A percentile compares a stretch with the other conserved stretches of the same genome.
Conservation (phyloP, 2,888 invertebrate species). For the Ochropleura plecta region DNA sequence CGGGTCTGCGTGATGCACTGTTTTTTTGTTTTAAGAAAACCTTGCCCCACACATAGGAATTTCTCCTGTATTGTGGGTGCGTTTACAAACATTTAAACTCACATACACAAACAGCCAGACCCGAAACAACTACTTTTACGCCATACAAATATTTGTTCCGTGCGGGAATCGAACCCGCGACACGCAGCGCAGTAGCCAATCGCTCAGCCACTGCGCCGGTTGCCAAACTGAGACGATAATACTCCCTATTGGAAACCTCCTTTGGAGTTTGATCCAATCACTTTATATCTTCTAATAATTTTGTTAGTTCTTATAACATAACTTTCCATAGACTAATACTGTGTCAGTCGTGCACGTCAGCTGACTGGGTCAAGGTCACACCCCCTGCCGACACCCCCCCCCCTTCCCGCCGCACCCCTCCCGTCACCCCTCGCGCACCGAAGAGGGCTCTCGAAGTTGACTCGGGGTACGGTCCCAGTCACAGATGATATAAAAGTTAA, state of each 20-base stretch:
- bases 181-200: too few species aligned
- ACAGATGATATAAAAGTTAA: neutral
- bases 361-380: constrained; percentile 54
- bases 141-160: too few species aligned
- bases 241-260: neutral
- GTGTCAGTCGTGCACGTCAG: constrained; percentile 35
- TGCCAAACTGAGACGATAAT: neutral
- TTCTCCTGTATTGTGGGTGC: too few species aligned
- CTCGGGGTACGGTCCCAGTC: constrained; percentile 26
- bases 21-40: too few species aligned
- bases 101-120: too few species aligned
- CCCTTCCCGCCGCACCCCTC: neutral
- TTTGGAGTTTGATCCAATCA: neutral
- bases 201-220: too few species aligned
- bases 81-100: too few species aligned
- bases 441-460: constrained; percentile 8
- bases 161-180: too few species aligned
- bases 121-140: too few species aligned
- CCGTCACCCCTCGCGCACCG: neutral
- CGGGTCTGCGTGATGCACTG: too few species aligned
- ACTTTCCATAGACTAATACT: neutral
- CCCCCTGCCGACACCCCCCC: neutral
- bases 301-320: neutral
- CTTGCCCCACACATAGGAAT: too few species aligned
- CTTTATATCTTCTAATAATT: neutral